Conservation (phyloP, 2,797 vertebrate genomes). For the Naso thynnoides region DNA sequence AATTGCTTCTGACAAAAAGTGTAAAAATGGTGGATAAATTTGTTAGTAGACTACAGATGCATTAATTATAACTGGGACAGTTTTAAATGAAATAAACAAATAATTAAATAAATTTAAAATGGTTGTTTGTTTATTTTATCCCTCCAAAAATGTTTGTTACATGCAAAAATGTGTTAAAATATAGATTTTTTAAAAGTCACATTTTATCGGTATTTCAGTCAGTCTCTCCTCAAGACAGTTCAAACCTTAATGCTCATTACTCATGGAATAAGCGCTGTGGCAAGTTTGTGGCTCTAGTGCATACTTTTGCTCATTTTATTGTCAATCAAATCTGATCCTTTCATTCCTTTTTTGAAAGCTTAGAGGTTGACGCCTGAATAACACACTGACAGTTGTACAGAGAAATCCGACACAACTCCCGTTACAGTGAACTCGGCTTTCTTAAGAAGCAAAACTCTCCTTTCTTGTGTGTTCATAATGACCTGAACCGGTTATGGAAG, state of each 20-base stretch:
- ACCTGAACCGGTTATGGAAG: neutral
- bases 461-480: neutral
- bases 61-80: neutral
- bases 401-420: neutral
- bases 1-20: neutral
- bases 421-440: neutral
- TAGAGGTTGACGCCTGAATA: neutral
- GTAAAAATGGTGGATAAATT: neutral
- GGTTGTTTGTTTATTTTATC: neutral
- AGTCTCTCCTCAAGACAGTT: neutral
- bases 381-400: neutral
- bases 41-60: neutral
- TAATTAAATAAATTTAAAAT: neutral
- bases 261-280: neutral
- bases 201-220: neutral
- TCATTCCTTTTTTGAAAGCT: neutral
- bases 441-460: slow-evolving; percentile 9
- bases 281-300: neutral
- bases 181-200: too few relatives aligned
- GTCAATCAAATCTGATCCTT: slow-evolving; percentile 14
- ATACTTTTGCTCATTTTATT: too few relatives aligned
- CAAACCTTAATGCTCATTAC: neutral
- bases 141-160: too few relatives aligned
- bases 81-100: neutral
- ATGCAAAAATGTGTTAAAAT: neutral